Evolutionary conservation across 35 echinoderm and acorn worm species (phyloP).

Genomic region (Stichopus chloronotus): DNA sequence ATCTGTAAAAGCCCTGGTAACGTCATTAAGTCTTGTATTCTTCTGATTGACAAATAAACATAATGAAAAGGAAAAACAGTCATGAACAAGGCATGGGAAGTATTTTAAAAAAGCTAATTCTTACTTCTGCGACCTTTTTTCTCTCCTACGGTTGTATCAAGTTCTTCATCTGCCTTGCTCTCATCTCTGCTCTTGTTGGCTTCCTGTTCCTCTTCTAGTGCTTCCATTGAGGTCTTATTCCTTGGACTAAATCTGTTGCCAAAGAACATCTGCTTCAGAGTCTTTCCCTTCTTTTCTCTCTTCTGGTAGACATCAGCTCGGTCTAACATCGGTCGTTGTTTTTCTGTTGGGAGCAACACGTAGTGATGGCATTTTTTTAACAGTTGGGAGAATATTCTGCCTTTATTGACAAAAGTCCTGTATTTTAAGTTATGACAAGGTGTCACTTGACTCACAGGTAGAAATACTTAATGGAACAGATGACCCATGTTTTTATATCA

Average conservation of each 20-base stretch:
- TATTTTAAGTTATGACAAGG: no score
- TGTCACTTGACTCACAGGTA: no score
- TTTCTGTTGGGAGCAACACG: not conserved
- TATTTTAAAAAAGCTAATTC: not conserved
- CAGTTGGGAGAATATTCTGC: no score
- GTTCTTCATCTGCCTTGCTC: slow-evolving; percentile 33
- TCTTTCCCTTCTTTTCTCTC: slow-evolving; percentile 59
- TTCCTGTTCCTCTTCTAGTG: slow-evolving; percentile 16
- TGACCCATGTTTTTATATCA: no score
- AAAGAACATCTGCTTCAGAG: slow-evolving; percentile 75
- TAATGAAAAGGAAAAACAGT: no score
- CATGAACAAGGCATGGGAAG: no score
- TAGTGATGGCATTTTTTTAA: no score
- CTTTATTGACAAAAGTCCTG: no score
- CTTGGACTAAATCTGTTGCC: slow-evolving; percentile 59
- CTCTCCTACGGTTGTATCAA: not conserved
- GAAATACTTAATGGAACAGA: no score
- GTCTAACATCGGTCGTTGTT: slow-evolving; percentile 32
- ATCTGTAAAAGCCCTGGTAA: no score
- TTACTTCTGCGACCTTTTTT: slow-evolving; percentile 42
- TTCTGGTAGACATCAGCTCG: slow-evolving; percentile 45
- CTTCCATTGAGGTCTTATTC: slow-evolving; percentile 53
- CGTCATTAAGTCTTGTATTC: no score
- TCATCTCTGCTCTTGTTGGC: slow-evolving; percentile 34
- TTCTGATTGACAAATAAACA: no score